Conservation (phyloP, 35 echinoderm and acorn worm species). For the Lytechinus variegatus region DNA sequence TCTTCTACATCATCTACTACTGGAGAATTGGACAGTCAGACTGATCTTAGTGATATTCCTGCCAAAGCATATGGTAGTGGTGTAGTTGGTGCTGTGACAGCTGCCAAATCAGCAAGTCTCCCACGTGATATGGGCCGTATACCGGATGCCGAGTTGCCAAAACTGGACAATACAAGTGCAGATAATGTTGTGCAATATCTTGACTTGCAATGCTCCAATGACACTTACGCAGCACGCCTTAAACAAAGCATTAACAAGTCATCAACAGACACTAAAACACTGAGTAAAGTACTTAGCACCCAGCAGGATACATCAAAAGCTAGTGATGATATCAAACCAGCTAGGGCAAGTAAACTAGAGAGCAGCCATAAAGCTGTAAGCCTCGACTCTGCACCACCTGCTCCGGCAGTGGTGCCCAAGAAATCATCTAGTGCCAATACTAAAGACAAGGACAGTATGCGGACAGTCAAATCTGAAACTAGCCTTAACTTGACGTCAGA, state of each 20-base stretch:
- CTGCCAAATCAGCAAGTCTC: conserved; percentile 41
- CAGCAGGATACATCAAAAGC: neutral
- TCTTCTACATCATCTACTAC: conserved; percentile 14
- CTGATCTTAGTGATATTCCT: conserved; percentile 1
- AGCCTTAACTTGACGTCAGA: conserved; percentile 46
- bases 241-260: conserved; percentile 28
- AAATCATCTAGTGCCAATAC: conserved; percentile 37
- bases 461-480: conserved; percentile 47
- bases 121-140: conserved; percentile 42
- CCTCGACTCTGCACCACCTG: conserved; percentile 36
- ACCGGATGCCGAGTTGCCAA: conserved; percentile 24
- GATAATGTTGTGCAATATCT: conserved; percentile 56
- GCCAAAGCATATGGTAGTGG: neutral
- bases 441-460: conserved; percentile 48
- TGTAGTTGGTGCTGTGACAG: conserved; percentile 30
- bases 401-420: conserved; percentile 25
- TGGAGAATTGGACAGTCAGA: neutral
- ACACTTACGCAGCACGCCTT: conserved; percentile 51
- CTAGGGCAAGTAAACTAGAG: conserved; percentile 41
- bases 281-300: neutral
- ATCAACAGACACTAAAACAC: neutral
- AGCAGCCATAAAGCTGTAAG: conserved; percentile 50
- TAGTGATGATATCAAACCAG: neutral
- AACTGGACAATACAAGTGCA: conserved; percentile 47
- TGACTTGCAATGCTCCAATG: conserved; percentile 41